Base-by-base conservation (phyloP, 2,113 vertebrate genomes). In the Oncorhynchus nerka region DNA sequence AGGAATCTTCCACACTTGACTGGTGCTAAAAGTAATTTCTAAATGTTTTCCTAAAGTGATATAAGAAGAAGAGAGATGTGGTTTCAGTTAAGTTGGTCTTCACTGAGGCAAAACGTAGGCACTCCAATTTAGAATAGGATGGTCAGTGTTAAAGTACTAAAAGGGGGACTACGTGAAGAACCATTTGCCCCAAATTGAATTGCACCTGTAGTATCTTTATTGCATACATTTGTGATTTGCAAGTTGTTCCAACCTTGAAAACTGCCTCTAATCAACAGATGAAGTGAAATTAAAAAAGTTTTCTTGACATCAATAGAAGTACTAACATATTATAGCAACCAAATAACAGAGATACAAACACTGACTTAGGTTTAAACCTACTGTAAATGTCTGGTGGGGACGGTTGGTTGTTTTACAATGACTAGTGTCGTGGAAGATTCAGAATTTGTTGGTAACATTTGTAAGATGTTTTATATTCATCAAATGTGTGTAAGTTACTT, bases 321-420 rank as follows among this genome's bases (percentile, higher is more conserved):
- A 34, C 32, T 34, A 34, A 34, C 32, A 6, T 34, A 6, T 6
- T 34, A 34, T 6, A 34, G 32, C 32, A 34, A 34, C 32, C 32
- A 34, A 34, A 6, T 34, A 6, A 13, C 15, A 51, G 49, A 8
- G 34, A 34, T 34, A 34, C 34, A 34, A 34, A 8, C 34, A 34
- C 34, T 34, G 34, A 34, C 0, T 34, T 34, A 34, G 12, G 9
- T 51, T 51, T 67, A 15, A 0, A 88, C 80, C 73, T 96, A 99
- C 97, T 96, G 96, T 87, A 98, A 86, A 84, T 98, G 95, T 77
- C 89, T 93, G 74, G 97, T 94, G 57, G 97, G 97, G 80, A 97
- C 93, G 20, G 97, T 32, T 32, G 34, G 34, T 39, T 39, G 39
- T 39, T 39, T 39, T 9, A 39, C 39, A 39, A 8, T 9, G 39